These are phyloP conservation scores for Muscidifurax raptorellus DNA, from an alignment of 1,140 invertebrate genomes.

Conservation along the genomic window DNA sequence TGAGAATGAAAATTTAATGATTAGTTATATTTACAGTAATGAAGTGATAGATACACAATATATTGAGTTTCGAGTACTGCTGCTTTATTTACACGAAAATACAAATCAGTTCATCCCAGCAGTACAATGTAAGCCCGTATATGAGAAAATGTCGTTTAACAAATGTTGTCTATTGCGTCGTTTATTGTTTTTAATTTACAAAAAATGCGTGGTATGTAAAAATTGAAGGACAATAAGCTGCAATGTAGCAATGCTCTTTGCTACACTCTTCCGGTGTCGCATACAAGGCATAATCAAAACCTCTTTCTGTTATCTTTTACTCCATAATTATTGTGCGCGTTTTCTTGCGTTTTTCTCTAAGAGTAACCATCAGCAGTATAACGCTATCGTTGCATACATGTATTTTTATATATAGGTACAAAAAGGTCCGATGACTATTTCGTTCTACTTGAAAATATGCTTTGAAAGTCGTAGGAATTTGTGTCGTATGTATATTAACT, in stretches of 20 bases:
- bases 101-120: slow-evolving; percentile 40
- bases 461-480: not conserved
- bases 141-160: not conserved
- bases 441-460: slow-evolving; percentile 1
- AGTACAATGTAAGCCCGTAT: slow-evolving; percentile 24
- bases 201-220: not conserved
- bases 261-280: not conserved
- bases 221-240: not conserved
- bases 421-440: not conserved
- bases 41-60: not conserved
- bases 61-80: slow-evolving; percentile 31
- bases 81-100: slow-evolving; percentile 53
- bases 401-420: not conserved
- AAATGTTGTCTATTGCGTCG: not conserved
- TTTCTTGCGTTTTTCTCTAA: not conserved
- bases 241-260: not conserved
- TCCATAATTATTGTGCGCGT: slow-evolving; percentile 21
- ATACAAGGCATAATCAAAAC: not conserved
- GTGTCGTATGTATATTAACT: too few species aligned
- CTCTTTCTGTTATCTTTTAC: not conserved
- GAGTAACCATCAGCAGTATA: not conserved
- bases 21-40: not conserved
- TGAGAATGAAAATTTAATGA: not conserved
- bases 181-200: not conserved
- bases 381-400: not conserved